Conservation (phyloP, 2,797 vertebrate genomes). For the Myiotriccus ornatus region DNA sequence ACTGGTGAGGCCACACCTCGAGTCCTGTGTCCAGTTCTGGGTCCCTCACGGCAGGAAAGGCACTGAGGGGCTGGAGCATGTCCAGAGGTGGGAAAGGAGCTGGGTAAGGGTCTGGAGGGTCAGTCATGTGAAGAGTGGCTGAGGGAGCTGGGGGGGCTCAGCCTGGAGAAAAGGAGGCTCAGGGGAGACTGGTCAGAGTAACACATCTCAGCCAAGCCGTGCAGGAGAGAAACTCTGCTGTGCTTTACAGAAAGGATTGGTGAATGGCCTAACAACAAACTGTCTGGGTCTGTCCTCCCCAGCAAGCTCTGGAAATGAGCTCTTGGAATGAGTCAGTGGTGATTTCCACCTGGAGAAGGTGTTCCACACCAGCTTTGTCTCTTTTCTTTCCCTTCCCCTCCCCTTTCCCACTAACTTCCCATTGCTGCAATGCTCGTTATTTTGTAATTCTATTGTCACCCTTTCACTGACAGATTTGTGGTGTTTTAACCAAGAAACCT, state of each 20-base stretch:
- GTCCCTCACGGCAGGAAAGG: not conserved
- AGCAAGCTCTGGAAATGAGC: too few relatives aligned
- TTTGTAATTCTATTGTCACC: not conserved
- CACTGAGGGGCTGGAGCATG: too few relatives aligned
- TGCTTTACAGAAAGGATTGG: not conserved
- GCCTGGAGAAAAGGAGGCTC: not conserved
- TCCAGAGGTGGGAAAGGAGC: rapidly evolving
- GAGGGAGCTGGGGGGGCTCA: not conserved
- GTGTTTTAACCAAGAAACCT: constrained; percentile 57
- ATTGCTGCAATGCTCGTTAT: not conserved
- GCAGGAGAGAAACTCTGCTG: not conserved
- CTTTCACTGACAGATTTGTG: constrained; percentile 18
- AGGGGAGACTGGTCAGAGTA: not conserved
- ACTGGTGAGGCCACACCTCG: not conserved
- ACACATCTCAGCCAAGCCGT: rapidly evolving
- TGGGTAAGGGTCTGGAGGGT: not conserved
- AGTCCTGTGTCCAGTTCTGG: not conserved
- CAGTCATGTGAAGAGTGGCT: not conserved
- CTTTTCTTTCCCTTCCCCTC: not conserved
- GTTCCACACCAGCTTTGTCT: too few relatives aligned
- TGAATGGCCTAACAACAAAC: not conserved
- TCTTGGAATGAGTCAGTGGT: too few relatives aligned
- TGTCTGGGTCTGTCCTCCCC: not conserved
- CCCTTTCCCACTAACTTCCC: not conserved
- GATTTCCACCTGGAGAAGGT: not conserved